Evolutionary conservation across 2,113 vertebrate species (phyloP).

Genomic region (Nibea albiflora): DNA sequence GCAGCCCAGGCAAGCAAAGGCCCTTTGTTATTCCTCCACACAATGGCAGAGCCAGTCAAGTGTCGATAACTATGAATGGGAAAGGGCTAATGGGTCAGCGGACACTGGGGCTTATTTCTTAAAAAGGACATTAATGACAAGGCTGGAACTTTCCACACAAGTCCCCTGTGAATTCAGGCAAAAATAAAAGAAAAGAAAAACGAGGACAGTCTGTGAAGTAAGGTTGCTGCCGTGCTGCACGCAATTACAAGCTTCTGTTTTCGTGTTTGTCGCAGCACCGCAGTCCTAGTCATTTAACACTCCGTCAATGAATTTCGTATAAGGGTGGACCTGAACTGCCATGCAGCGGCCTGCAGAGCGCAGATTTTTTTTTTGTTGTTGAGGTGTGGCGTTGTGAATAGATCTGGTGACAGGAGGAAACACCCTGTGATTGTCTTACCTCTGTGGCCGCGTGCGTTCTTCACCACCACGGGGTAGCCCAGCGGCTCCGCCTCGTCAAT

Average conservation of each 20-base stretch:
- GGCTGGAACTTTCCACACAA: constrained; percentile 37
- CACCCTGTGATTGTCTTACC: constrained; percentile 80
- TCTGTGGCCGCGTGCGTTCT: constrained; percentile 92
- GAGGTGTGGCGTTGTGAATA: not conserved
- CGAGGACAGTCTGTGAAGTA: constrained; percentile 18
- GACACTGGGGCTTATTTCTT: constrained; percentile 24
- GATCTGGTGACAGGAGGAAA: constrained; percentile 3
- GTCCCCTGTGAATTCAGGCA: not conserved
- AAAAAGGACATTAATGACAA: constrained; percentile 6
- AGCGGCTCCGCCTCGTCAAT: constrained; percentile 93
- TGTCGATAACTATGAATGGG: constrained; percentile 61
- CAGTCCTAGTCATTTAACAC: constrained; percentile 61
- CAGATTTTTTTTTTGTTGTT: not conserved
- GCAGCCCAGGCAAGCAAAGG: constrained; percentile 17
- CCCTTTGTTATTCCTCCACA: constrained; percentile 60
- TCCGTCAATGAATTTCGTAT: constrained; percentile 56
- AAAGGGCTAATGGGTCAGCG: constrained; percentile 54
- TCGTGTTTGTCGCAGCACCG: constrained; percentile 18
- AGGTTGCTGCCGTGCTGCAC: not conserved
- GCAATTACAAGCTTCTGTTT: constrained; percentile 9
- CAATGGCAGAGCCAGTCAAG: constrained; percentile 54
- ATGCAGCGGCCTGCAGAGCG: not conserved
- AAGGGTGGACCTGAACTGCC: constrained; percentile 31
- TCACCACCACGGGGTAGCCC: constrained; percentile 93
- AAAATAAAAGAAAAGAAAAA: constrained; percentile 31